These are phyloP conservation scores for Buteo buteo DNA, from an alignment of 2,113 vertebrate genomes.

Conservation along the genomic window DNA sequence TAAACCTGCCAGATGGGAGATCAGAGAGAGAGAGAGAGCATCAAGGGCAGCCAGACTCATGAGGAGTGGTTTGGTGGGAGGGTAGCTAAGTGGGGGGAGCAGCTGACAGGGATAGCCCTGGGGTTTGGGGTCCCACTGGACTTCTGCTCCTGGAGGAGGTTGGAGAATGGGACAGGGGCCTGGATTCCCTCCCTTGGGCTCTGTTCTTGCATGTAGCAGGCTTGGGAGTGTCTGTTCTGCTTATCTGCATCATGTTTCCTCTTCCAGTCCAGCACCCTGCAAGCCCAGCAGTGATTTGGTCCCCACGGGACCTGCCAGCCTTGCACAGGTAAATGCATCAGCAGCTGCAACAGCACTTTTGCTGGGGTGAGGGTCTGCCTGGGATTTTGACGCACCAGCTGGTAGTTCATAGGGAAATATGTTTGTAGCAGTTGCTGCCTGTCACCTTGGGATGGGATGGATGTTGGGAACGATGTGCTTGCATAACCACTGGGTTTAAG, in stretches of 20 bases:
- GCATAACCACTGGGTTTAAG: background rate
- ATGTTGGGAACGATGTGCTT: background rate
- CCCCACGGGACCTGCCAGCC: background rate
- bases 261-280: background rate
- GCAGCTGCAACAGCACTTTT: background rate
- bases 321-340: background rate
- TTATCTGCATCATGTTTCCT: background rate
- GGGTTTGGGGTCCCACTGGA: background rate
- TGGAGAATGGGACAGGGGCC: background rate
- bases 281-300: background rate
- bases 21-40: background rate
- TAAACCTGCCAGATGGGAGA: conserved; percentile 47
- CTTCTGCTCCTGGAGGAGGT: background rate
- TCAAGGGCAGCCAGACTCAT: background rate
- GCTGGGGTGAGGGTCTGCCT: background rate
- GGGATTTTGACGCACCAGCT: background rate
- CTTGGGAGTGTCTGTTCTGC: background rate
- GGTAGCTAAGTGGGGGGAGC: background rate
- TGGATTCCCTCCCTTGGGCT: background rate
- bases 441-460: background rate
- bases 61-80: background rate
- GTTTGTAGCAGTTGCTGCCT: background rate
- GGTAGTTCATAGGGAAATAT: background rate
- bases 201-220: background rate
- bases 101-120: background rate